phyloP scores from a whole-genome alignment of 2,888 invertebrate genomes.

The Tuta absoluta region DNA sequence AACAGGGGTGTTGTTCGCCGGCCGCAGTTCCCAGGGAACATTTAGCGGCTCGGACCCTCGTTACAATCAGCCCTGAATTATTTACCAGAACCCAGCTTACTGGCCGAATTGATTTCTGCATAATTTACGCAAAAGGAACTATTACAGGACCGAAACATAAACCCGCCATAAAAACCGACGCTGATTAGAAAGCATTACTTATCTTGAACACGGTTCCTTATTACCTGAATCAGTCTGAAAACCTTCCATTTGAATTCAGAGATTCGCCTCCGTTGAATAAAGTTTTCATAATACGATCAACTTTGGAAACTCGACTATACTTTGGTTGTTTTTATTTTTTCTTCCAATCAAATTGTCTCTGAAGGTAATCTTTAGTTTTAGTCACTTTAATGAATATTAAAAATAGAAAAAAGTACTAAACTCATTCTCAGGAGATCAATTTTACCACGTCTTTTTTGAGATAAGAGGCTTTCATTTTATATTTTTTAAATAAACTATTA shows the following conservation, averaged over 20 bases:
- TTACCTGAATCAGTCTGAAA: slow-evolving; percentile 17
- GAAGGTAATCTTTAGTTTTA: background rate
- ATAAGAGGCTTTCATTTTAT: no score
- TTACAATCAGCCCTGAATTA: slow-evolving; percentile 77
- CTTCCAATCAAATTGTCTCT: background rate
- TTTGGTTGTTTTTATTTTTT: background rate
- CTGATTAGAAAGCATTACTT: slow-evolving; percentile 38
- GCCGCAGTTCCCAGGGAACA: slow-evolving; percentile 63
- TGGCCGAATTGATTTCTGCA: slow-evolving; percentile 75
- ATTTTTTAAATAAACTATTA: no score
- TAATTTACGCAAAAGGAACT: slow-evolving; percentile 69
- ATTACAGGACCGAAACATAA: slow-evolving; percentile 54
- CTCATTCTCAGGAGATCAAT: no score
- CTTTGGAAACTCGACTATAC: background rate
- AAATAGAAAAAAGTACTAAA: background rate
- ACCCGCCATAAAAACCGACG: slow-evolving; percentile 53
- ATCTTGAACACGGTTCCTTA: slow-evolving; percentile 2
- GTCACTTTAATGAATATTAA: background rate
- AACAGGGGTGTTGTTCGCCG: slow-evolving; percentile 56
- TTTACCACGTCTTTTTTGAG: no score
- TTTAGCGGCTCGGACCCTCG: slow-evolving; percentile 72
- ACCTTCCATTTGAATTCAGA: slow-evolving; percentile 23
- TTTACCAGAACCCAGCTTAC: slow-evolving; percentile 69
- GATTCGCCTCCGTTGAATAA: slow-evolving; percentile 37
- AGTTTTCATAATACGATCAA: slow-evolving; percentile 26